These are phyloP conservation scores for Paramormyrops kingsleyae DNA, from an alignment of 2,113 vertebrate species.

Conservation along the genomic window DNA sequence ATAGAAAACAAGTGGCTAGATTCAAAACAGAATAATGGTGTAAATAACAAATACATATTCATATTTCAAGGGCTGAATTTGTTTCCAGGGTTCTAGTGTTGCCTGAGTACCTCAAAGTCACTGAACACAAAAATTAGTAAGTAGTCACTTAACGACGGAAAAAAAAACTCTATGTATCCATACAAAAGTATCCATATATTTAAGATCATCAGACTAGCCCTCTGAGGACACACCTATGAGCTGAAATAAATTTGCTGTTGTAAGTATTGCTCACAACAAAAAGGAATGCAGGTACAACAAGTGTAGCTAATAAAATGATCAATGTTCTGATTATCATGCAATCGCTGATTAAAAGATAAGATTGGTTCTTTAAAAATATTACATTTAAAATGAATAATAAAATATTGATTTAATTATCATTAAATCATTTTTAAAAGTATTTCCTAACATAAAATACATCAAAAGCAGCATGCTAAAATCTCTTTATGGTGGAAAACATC, in stretches of 20 bases:
- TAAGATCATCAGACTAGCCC: neutral
- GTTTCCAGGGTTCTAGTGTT: neutral
- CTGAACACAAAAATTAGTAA: neutral
- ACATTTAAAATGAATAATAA: neutral
- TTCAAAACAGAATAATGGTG: neutral
- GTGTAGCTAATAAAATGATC: neutral
- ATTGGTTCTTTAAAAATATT: neutral
- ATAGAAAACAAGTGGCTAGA: neutral
- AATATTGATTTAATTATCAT: neutral
- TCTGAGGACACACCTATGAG: neutral
- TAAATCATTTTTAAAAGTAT: neutral
- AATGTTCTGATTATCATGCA: neutral
- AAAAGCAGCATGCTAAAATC: neutral
- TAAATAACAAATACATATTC: neutral
- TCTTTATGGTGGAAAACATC: neutral
- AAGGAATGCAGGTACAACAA: neutral
- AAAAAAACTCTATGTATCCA: neutral
- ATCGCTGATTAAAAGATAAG: neutral
- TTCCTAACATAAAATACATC: neutral
- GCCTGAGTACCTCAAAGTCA: neutral
- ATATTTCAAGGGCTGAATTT: neutral
- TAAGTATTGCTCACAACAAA: neutral
- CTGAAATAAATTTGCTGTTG: neutral
- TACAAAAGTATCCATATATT: neutral
- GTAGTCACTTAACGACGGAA: neutral